These are phyloP conservation scores for Asbolus verrucosus DNA, from an alignment of 1,140 invertebrate genomes.

Conservation along the genomic window DNA sequence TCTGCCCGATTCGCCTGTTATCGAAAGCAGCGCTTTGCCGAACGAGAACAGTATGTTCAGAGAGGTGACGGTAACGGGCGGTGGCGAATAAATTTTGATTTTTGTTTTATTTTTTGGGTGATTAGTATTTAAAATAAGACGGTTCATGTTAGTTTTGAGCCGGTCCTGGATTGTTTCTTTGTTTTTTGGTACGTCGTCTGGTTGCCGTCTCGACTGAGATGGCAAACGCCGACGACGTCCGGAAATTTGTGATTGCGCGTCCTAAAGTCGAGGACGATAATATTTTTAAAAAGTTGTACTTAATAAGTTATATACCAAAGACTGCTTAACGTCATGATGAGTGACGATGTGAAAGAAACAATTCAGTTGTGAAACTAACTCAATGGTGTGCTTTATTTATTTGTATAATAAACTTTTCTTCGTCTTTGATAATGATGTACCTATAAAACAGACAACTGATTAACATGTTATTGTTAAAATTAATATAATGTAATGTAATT, in stretches of 20 bases:
- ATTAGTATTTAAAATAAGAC: constrained; percentile 21
- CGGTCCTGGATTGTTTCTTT: constrained; percentile 50
- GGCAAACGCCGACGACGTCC: constrained; percentile 28
- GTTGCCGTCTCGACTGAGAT: constrained; percentile 14
- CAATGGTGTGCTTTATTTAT: constrained; percentile 52
- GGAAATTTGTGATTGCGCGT: constrained; percentile 42
- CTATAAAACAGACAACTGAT: constrained; percentile 37
- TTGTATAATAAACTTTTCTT: constrained; percentile 46
- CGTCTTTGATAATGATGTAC: constrained; percentile 42
- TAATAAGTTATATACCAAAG: constrained; percentile 52
- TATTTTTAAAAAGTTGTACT: constrained; percentile 49
- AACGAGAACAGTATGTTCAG: constrained; percentile 58
- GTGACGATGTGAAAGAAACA: constrained; percentile 44
- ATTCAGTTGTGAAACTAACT: constrained; percentile 45
- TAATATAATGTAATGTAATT: constrained; percentile 22
- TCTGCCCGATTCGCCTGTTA: constrained; percentile 56
- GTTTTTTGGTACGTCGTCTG: constrained; percentile 19
- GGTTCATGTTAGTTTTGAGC: constrained; percentile 42
- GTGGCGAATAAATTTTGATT: constrained; percentile 52
- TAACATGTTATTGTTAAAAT: constrained; percentile 31
- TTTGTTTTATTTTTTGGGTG: constrained; percentile 27
- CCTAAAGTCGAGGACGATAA: constrained; percentile 28
- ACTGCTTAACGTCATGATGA: constrained; percentile 47
- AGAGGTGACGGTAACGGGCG: constrained; percentile 61
- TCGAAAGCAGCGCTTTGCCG: constrained; percentile 53